Percentiles rank a stretch among this genome's conserved stretches.
Evolutionary conservation across 2,888 invertebrate species (phyloP).

Genomic region (Epirrhoe alternata): DNA sequence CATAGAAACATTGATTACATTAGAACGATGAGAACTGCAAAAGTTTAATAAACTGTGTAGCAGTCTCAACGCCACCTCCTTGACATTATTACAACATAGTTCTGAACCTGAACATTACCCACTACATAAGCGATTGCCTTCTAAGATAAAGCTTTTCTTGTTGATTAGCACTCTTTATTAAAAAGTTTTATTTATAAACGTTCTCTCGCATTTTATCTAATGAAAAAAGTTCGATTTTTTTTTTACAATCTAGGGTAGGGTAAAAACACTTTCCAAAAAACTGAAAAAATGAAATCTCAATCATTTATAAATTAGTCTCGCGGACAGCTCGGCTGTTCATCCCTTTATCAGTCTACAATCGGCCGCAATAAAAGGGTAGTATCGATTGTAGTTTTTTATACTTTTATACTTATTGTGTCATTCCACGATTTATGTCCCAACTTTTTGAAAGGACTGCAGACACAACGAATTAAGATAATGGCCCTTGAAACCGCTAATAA

Average conservation of each 20-base stretch:
- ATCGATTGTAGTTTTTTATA: constrained; percentile 73
- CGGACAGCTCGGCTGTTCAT: constrained; percentile 80
- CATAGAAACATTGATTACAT: too few relatives aligned
- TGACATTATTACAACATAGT: too few relatives aligned
- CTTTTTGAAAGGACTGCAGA: constrained; percentile 56
- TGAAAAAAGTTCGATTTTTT: neutral
- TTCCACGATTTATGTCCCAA: constrained; percentile 67
- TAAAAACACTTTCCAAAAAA: constrained; percentile 42
- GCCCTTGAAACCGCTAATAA: constrained; percentile 65
- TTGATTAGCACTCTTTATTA: neutral
- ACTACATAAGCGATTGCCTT: too few relatives aligned
- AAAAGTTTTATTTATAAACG: too few relatives aligned
- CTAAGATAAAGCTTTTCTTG: neutral
- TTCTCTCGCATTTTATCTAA: neutral
- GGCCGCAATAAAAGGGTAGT: constrained; percentile 80
- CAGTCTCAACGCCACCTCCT: too few relatives aligned
- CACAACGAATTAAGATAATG: constrained; percentile 62
- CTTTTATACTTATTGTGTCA: constrained; percentile 69
- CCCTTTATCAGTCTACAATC: constrained; percentile 82
- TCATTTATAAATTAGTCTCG: constrained; percentile 84
- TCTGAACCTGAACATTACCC: too few relatives aligned
- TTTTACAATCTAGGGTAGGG: neutral
- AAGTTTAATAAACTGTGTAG: too few relatives aligned
- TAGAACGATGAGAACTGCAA: too few relatives aligned
- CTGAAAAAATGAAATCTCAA: constrained; percentile 79